A percentile compares a stretch with the other conserved stretches of the same genome.
Evolutionary conservation across 2,797 vertebrate genomes (phyloP).

Genomic region (Eidolon dupreanum): DNA sequence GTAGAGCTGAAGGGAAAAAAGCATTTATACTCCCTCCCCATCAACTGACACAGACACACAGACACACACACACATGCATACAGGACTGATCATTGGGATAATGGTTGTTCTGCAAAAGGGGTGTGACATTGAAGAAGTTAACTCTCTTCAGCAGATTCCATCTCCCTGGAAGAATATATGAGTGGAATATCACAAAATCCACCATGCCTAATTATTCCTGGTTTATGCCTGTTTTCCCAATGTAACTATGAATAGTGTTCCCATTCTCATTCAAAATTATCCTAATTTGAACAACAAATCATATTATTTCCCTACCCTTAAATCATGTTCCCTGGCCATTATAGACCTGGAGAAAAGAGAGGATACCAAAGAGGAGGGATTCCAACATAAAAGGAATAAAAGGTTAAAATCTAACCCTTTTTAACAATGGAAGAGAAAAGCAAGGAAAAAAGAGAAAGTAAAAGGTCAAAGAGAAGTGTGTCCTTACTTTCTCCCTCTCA

Average conservation of each 20-base stretch:
- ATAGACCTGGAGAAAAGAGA: neutral
- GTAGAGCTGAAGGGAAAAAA: neutral
- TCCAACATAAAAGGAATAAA: neutral
- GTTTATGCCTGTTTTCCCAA: neutral
- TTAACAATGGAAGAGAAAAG: neutral
- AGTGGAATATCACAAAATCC: neutral
- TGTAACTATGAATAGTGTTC: neutral
- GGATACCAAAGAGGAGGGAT: neutral
- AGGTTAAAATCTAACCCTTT: neutral
- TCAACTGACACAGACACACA: neutral
- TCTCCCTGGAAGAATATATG: neutral
- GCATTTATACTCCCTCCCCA: neutral
- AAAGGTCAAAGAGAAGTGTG: neutral
- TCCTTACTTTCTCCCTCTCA: neutral
- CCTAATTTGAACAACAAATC: neutral
- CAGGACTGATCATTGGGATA: neutral
- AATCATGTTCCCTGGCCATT: neutral
- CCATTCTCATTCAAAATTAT: neutral
- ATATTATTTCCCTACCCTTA: neutral
- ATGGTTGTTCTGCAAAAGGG: neutral
- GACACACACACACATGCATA: accelerated
- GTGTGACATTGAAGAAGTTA: neutral
- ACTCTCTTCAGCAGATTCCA: neutral
- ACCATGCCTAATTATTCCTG: neutral
- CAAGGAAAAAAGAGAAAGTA: neutral